A percentile compares a stretch with the other conserved stretches of the same genome.
phyloP scores from a whole-genome alignment of 2,797 vertebrate species.

The Nannoperca australis region DNA sequence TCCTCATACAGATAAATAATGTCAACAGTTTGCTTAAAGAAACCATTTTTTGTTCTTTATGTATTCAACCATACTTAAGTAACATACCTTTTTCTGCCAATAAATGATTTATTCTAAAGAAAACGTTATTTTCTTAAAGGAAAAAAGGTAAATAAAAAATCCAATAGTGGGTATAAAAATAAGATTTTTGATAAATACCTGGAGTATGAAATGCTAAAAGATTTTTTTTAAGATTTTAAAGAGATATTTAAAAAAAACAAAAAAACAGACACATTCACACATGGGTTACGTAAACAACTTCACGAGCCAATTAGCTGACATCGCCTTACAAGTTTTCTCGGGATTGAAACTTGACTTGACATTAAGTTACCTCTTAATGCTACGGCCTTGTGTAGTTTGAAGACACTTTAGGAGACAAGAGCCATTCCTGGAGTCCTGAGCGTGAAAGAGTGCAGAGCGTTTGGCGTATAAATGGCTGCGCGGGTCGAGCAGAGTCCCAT shows the following conservation, averaged over 20 bases:
- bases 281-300: neutral
- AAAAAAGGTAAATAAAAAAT: too few species aligned
- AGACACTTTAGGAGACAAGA: constrained; percentile 36
- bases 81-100: neutral
- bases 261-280: neutral
- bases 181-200: neutral
- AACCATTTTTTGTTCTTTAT: neutral
- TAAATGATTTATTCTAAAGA: too few species aligned
- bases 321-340: constrained; percentile 3
- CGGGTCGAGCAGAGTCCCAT: constrained; percentile 68
- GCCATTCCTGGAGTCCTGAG: constrained; percentile 34
- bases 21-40: neutral
- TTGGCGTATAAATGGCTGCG: constrained; percentile 44
- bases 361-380: neutral
- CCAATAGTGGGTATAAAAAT: neutral
- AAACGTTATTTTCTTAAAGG: too few species aligned
- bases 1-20: neutral
- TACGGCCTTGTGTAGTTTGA: neutral
- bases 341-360: neutral
- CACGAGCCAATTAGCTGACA: constrained; percentile 1
- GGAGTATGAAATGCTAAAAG: neutral
- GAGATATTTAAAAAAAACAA: neutral
- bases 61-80: neutral
- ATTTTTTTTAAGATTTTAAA: too few species aligned
- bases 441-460: constrained; percentile 59